Evolutionary conservation across 2,797 vertebrate genomes (phyloP), one percentile per base, ranked within the genome.

Genomic region (Ctenosaura bakeri): DNA sequence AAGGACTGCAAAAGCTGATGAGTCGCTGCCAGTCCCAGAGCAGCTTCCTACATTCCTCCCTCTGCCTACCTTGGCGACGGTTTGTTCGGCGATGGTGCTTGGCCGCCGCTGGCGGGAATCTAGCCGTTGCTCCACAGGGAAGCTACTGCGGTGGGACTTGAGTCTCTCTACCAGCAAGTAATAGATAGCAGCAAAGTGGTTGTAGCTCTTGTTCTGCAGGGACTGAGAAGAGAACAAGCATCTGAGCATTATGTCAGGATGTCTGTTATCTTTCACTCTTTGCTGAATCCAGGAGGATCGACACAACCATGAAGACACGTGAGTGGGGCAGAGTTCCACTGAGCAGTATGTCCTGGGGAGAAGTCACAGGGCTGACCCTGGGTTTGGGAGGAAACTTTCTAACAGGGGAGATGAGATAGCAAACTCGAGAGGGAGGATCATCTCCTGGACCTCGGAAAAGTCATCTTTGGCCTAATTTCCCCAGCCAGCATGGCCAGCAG

Each of bases 121-220:
- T 0, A 99, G 98, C 71, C 98, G 96, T 95, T 98, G 98, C 93
- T 99, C 99, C 87, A 99, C 98, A 0, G 99, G 99, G 96, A 99
- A 99, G 94, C 99, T 99, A 94, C 99, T 99, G 94, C 99, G 97
- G 86, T 99, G 99, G 0, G 99, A 99, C 94, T 99, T 99, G 56
- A 99, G 98, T 87, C 99, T 98, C 95, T 99, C 99, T 95, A 99
- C 98, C 96, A 99, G 96, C 96, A 99, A 97, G 97, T 98, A 99
- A 96, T 99, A 99, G 96, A 99, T 99, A 92, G 99, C 99, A 97
- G 99, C 99, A 95, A 99, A 99, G 97, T 99, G 99, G 97, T 99
- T 99, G 94, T 99, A 99, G 96, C 99, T 99, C 97, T 99, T 99
- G 97, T 99, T 99, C 97, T 99, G 98, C 95, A 99, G 97, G 93